Evolutionary conservation across 1,140 invertebrate genomes (phyloP).

Genomic region (Maconellicoccus hirsutus): DNA sequence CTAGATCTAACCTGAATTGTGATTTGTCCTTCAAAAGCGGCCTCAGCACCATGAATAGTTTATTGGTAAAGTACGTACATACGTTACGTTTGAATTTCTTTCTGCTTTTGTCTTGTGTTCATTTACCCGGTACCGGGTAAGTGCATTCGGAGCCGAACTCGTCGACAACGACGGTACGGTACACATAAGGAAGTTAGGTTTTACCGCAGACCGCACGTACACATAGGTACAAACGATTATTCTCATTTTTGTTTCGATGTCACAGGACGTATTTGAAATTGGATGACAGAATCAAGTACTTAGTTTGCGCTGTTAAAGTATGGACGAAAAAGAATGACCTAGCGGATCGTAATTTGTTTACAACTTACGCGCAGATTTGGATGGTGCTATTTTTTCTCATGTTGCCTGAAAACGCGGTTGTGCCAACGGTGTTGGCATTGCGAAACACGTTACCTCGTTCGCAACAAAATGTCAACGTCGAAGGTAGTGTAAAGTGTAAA

Average conservation of each 20-base stretch:
- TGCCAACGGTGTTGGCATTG: neutral
- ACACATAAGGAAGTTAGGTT: conserved; percentile 31
- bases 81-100: neutral
- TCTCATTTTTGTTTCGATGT: conserved; percentile 24
- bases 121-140: too few species aligned
- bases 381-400: conserved; percentile 37
- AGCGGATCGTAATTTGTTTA: conserved; percentile 32
- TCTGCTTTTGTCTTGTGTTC: neutral
- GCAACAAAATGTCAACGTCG: neutral
- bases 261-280: conserved; percentile 31
- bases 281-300: conserved; percentile 32
- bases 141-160: too few species aligned
- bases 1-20: conserved; percentile 37
- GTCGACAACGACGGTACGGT: neutral
- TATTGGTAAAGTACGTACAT: conserved; percentile 36
- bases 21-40: conserved; percentile 46
- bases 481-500: conserved; percentile 1
- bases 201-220: neutral
- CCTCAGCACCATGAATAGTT: conserved; percentile 42
- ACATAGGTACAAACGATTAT: neutral
- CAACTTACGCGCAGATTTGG: conserved; percentile 37
- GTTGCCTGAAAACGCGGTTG: neutral
- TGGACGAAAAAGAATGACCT: conserved; percentile 38
- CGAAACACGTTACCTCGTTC: neutral
- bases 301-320: conserved; percentile 38